Conservation (phyloP, 2,888 invertebrate genomes). For the Mythimna ferrago region DNA sequence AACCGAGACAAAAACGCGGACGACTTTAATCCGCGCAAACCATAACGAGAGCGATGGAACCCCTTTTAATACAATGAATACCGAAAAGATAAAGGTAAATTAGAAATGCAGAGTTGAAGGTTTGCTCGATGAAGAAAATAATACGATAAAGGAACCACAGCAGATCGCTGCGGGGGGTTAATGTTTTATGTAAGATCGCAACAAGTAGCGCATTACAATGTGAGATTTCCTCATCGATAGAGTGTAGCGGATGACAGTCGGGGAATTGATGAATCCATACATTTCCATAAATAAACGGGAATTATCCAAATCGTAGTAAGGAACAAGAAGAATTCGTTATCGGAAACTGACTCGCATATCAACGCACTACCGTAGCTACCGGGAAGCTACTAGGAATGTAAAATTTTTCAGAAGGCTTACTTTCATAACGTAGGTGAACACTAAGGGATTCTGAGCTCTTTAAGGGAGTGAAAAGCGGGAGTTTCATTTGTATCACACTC, state of each 20-base stretch:
- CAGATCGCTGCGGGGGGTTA: slow-evolving; percentile 82
- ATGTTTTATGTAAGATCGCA: slow-evolving; percentile 84
- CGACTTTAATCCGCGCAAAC: slow-evolving; percentile 71
- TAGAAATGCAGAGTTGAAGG: slow-evolving; percentile 79
- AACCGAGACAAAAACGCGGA: slow-evolving; percentile 71
- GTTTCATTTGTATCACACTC: too few species aligned
- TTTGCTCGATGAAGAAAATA: slow-evolving; percentile 81
- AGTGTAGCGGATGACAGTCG: slow-evolving; percentile 53
- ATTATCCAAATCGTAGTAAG: not conserved
- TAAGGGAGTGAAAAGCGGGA: too few species aligned
- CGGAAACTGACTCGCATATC: too few species aligned
- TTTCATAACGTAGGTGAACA: too few species aligned
- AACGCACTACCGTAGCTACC: too few species aligned
- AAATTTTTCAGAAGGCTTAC: too few species aligned
- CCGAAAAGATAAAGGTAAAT: slow-evolving; percentile 74
- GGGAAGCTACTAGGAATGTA: too few species aligned
- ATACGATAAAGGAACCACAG: slow-evolving; percentile 84
- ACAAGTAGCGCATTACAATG: slow-evolving; percentile 77
- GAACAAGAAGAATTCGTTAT: not conserved
- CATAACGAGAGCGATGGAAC: slow-evolving; percentile 65
- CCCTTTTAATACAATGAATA: slow-evolving; percentile 67
- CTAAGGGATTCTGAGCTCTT: too few species aligned
- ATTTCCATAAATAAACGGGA: slow-evolving; percentile 17
- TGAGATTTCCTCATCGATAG: slow-evolving; percentile 74
- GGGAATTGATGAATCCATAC: slow-evolving; percentile 63